Percentiles rank a stretch among this genome's conserved stretches.
Evolutionary conservation across 2,113 vertebrate species (phyloP).

Genomic region (Sinocyclocheilus anophthalmus): DNA sequence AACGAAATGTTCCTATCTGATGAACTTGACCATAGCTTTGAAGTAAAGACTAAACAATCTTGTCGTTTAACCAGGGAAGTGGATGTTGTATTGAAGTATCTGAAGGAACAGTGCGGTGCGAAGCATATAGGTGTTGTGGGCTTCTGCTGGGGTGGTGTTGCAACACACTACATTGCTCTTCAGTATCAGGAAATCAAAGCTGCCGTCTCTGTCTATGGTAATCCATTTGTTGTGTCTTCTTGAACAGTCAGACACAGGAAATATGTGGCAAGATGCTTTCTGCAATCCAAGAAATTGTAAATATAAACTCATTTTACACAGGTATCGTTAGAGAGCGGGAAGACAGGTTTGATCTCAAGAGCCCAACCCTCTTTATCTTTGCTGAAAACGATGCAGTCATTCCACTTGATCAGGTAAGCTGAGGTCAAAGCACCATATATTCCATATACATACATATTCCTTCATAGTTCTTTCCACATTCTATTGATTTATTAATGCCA

Average conservation of each 20-base stretch:
- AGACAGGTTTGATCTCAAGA: constrained; percentile 72
- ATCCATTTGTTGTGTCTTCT: not conserved
- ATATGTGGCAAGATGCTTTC: not conserved
- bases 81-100: constrained; percentile 72
- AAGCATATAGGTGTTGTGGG: constrained; percentile 70
- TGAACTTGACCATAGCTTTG: not conserved
- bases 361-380: constrained; percentile 83
- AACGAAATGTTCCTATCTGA: not conserved
- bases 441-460: not conserved
- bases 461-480: not conserved
- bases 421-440: not conserved
- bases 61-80: constrained; percentile 71
- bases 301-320: constrained; percentile 54
- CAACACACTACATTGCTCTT: constrained; percentile 76
- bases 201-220: constrained; percentile 78
- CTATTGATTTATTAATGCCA: not conserved
- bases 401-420: constrained; percentile 75
- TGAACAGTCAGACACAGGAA: not conserved
- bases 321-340: constrained; percentile 76
- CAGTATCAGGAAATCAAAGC: constrained; percentile 75
- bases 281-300: not conserved
- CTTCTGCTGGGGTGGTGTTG: constrained; percentile 83
- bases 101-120: constrained; percentile 74
- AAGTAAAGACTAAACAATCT: not conserved
- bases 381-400: constrained; percentile 77